These are phyloP conservation scores for Amblyjoppa fuscipennis DNA, from an alignment of 2,888 invertebrate species.

Conservation along the genomic window DNA sequence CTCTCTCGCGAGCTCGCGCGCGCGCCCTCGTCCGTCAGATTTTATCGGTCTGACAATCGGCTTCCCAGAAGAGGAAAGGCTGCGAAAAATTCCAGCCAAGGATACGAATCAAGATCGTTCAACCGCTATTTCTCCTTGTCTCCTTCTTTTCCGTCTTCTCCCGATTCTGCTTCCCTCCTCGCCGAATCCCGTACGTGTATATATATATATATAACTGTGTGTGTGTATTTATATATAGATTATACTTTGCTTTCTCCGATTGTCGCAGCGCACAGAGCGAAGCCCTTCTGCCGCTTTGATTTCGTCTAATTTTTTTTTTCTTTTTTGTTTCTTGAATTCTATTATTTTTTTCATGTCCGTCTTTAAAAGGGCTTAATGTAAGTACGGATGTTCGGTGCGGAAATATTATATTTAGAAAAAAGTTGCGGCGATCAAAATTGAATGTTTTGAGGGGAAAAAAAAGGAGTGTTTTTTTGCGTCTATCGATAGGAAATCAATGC, in stretches of 20 bases:
- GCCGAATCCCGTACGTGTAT: neutral
- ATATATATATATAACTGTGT: too few relatives aligned
- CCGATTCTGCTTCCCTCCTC: conserved; percentile 9
- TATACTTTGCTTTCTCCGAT: conserved; percentile 9
- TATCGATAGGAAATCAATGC: too few relatives aligned
- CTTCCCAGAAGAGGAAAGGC: conserved; percentile 79
- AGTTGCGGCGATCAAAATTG: neutral
- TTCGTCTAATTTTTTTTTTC: too few relatives aligned
- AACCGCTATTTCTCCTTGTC: conserved; percentile 65
- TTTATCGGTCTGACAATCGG: conserved; percentile 77
- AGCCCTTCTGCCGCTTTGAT: too few relatives aligned
- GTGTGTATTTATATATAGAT: neutral
- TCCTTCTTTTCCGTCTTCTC: conserved; percentile 26
- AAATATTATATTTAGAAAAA: too few relatives aligned
- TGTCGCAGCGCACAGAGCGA: neutral
- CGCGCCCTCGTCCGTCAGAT: conserved; percentile 73
- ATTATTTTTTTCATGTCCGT: too few relatives aligned
- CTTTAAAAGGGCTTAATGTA: too few relatives aligned
- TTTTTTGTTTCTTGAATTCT: too few relatives aligned
- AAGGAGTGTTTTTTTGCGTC: neutral
- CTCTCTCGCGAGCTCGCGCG: conserved; percentile 51
- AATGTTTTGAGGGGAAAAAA: neutral
- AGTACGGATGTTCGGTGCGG: too few relatives aligned
- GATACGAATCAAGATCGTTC: conserved; percentile 74
- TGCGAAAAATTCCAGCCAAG: conserved; percentile 77